Evolutionary conservation across 2,113 vertebrate genomes (phyloP), one percentile per base, ranked within the genome.

Genomic region (Callorhinus ursinus): DNA sequence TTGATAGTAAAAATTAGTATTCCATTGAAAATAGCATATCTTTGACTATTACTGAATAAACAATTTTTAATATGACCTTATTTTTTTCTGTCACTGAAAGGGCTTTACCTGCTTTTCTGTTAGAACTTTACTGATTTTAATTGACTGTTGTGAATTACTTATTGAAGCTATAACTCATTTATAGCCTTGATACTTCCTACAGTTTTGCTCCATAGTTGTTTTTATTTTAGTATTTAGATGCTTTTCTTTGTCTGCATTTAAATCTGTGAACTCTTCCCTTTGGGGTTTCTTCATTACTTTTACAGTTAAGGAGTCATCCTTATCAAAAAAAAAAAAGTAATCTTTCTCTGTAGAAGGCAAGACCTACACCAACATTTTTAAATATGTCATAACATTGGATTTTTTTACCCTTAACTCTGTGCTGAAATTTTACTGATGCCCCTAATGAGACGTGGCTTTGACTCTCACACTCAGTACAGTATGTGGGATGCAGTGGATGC

Each of bases 61-160:
- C 8, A 81, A 22, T 31, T 61, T 94, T 86, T 57, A 55, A 55
- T 65, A 79, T 84, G 55, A 80, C 71, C 28, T 63, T 36, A 72
- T 31, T 82, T 90, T 15, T 89, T 88, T 31, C 18, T 61, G 33
- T 83, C 46, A 79, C 53, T 92, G 69, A 80, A 39, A 36, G 21
- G 49, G 16, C 1, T 76, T 1, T 84, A 24, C 3, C 22, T 96
- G 24, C 9, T 86, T 93, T 95, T 33, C n/a, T 86, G 13, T 69
- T 93, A 88, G 84, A 94, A 76, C 24, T 74, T 94, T 2, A 90
- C 22, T 90, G 61, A 59, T 93, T 94, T 86, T 92, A 74, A 74
- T 69, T 95, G 67, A 87, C 55, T 63, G 7, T 12, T 53, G 2
- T 95, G 15, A 95, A 55, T 39, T 87, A 2, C 59, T 61, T 93